Base-by-base conservation (phyloP, 1,140 invertebrate species). In the Camponotus pennsylvanicus region DNA sequence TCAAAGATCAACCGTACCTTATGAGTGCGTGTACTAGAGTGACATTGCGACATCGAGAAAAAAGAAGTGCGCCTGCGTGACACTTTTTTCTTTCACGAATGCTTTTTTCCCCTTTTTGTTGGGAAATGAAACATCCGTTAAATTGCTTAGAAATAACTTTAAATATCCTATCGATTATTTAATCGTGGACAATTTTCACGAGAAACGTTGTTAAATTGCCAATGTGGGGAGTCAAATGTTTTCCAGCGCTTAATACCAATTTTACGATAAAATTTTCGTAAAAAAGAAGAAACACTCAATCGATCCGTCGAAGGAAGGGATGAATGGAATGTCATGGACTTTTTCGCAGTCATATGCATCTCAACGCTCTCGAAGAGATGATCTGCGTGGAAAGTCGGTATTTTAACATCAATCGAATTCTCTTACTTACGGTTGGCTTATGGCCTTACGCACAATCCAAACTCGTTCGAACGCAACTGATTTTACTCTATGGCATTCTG, bases 381-480 rank as follows among this genome's bases (percentile, higher is more conserved):
- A 37, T 42, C 2, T 37, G 18, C 27, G 11, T 6, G 6, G 45
- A 78, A 42, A 15, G 40, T 57, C 64, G 21, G 9, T 69, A 64
- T n/a, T 66, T 80, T 6, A 40, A 13, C n/a, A 21, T 80, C 21
- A 42, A 70, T 59, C 78, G 78, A 3, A 13, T 80, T 59, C 66
- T 80, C 2, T 45, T 80, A 21, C 49, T 70, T 1, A 21, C 37
- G 1, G 3, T 37, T n/a, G 78, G 66, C 9, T 57, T 80, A 15
- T 80, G 78, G 78, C 78, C 78, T 27, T 21, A 70, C 32, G 6
- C 15, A n/a, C 34, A 71, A 80, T 80, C 78, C 9, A 80, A 57
- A 80, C 9, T 80, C 15, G 9, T 32, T 45, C 21, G 49, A 42
- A 15, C 40, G 13, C 77, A 79, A 69, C 6, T 69, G n/a, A 55